Evolutionary conservation across 2,113 vertebrate species (phyloP).

Genomic region (Notechis scutatus): DNA sequence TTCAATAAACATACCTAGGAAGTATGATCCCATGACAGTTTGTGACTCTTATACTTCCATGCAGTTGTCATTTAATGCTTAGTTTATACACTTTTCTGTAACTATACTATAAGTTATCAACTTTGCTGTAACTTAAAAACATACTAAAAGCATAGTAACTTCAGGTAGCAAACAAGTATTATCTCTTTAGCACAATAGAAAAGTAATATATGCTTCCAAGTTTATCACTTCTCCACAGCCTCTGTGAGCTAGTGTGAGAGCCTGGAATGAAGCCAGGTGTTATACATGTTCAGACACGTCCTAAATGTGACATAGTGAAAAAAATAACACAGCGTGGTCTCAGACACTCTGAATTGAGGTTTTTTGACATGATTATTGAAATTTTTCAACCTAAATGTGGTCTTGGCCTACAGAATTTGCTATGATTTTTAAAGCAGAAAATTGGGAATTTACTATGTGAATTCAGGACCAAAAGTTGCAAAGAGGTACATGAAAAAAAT

Average conservation of each 20-base stretch:
- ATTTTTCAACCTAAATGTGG: not conserved
- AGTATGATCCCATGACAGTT: not conserved
- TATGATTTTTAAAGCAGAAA: not conserved
- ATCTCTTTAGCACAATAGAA: slow-evolving; percentile 10
- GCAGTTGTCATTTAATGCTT: not conserved
- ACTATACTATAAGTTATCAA: not conserved
- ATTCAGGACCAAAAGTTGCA: not conserved
- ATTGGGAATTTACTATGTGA: not conserved
- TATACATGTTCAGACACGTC: not conserved
- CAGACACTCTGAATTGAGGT: not conserved
- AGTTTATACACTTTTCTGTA: not conserved
- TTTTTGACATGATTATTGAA: not conserved
- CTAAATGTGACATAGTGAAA: slow-evolving; percentile 11
- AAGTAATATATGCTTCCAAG: not conserved
- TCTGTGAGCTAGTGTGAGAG: not conserved
- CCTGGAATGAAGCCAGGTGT: not conserved
- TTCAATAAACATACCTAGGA: not conserved
- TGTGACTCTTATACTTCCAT: not conserved
- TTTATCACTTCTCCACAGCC: slow-evolving; percentile 21
- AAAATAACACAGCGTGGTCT: not conserved
- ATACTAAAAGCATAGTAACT: not conserved
- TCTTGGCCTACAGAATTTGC: not conserved
- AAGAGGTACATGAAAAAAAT: not conserved
- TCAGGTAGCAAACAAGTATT: not conserved
- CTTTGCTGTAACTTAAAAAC: no score